Evolutionary conservation across 1,140 invertebrate genomes (phyloP), one percentile per base, ranked within the genome.

Genomic region (Acromyrmex echinatior): DNA sequence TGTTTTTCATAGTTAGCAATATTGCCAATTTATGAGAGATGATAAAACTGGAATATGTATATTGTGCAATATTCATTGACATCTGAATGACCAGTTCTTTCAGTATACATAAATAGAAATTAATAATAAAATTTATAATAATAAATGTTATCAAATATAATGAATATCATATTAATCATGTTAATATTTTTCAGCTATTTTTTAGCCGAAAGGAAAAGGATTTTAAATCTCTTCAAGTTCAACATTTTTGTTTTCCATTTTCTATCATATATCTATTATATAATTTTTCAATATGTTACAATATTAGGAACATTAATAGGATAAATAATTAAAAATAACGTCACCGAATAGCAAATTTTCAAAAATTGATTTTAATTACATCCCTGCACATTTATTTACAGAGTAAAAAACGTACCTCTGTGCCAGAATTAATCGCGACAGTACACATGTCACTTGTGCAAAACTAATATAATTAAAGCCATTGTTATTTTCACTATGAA

Each of bases 231-330:
- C n/a, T 28, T 74, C 14, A 63, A 63, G 58, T 4, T 78, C 39
- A 74, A 84, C 56, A 35, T 78, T 71, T 56, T 49, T 73, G 45
- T 18, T 85, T 62, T 85, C 62, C 68, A 60, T 63, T 74, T 70
- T 62, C 16, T 16, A 70, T 80, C 70, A 28, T 73, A 62, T 85
- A 66, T 85, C 62, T 87, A 85, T 80, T 87, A 85, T 80, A 90
- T 76, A 90, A 45, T 76, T 68, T 79, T 63, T 77, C 18, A 82
- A 56, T 92, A 89, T 84, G 74, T 92, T 92, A 92, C 91, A 91
- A 86, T 88, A 82, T 86, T 92, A 92, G 92, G 92, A 93, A 92
- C 92, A 91, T 92, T 60, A 73, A 86, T 87, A 89, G 90, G 88
- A 92, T 88, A 87, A 92, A 80, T 92, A 89, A 86, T 85, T 87